phyloP scores from a whole-genome alignment of 2,888 invertebrate species.

The Amblyteles armatorius region DNA sequence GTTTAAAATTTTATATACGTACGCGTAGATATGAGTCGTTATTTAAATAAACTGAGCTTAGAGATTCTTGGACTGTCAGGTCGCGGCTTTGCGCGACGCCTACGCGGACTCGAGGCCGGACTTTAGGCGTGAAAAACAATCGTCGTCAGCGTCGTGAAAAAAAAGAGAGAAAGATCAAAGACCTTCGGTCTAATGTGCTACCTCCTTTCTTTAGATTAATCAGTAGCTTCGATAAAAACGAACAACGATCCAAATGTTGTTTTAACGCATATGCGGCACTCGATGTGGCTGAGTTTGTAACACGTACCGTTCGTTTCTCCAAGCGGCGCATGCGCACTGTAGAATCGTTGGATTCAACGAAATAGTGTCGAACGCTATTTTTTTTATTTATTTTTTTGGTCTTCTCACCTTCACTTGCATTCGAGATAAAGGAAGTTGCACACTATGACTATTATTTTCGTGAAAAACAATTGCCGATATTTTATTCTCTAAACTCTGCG shows the following conservation, averaged over 20 bases:
- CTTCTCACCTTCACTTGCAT: constrained; percentile 6
- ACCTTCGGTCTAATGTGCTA: constrained; percentile 53
- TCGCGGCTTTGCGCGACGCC: constrained; percentile 3
- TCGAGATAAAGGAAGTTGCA: constrained; percentile 10
- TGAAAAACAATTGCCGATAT: constrained; percentile 27
- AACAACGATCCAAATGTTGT: constrained; percentile 41
- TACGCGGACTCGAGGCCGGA: constrained; percentile 16
- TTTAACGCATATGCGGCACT: constrained; percentile 38
- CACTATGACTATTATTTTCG: constrained; percentile 25
- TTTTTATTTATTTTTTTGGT: constrained; percentile 12
- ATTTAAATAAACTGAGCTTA: constrained; percentile 47
- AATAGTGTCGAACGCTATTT: constrained; percentile 35
- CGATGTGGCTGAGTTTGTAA: constrained; percentile 51
- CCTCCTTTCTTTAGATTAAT: constrained; percentile 60
- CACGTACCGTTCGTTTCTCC: constrained; percentile 32
- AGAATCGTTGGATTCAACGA: constrained; percentile 32
- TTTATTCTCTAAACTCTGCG: constrained; percentile 18
- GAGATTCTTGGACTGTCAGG: constrained; percentile 49
- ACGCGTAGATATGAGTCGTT: constrained; percentile 41
- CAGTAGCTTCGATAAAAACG: constrained; percentile 31
- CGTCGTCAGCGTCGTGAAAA: constrained; percentile 17
- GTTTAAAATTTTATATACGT: constrained; percentile 41
- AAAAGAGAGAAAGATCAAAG: constrained; percentile 26
- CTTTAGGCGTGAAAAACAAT: constrained; percentile 3
- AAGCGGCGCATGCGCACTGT: constrained; percentile 54